Base-by-base conservation (phyloP, 1,140 invertebrate species). In the Drosophila novamexicana region DNA sequence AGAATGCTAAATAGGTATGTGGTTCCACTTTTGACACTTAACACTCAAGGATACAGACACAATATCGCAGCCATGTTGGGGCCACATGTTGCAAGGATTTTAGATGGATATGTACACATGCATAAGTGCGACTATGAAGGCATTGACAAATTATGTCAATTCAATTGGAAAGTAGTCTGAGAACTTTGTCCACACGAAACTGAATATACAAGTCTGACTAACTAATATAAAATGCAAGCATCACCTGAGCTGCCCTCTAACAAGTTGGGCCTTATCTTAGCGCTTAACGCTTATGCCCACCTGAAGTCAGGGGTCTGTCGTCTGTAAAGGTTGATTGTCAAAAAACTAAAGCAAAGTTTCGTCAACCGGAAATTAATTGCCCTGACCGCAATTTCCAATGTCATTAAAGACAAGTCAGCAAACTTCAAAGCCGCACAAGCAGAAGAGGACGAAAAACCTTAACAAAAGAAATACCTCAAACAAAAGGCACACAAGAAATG, bases 311-410 rank as follows among this genome's bases (percentile, higher is more conserved):
- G 22, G 16, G 12, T 2, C 14, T 45, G 36, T 71, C 32, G 42
- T 8, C 57, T 50, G 71, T 32, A 18, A 62, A 49, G 62, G 69
- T 47, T 75, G 79, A 76, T 81, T 82, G 81, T 64, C 81, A 77
- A 85, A 84, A 85, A 85, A 85, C 79, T 79, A 75, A 88, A 66
- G 70, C 45, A 81, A 85, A 88, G 82, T 86, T 86, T 79, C 65
- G 82, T 89, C 83, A 86, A 88, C 71, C 84, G 84, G 84, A 86
- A 89, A 86, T 86, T 86, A 86, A 86, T 86, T 89, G 84, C 79
- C 75, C 79, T 86, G 83, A 86, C 83, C 83, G 84, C 83, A 86
- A 86, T 86, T 86, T 89, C 79, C 76, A 86, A 86, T 86, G 83
- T 86, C 84, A 86, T 86, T 88, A 86, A 83, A 83, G 83, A 83